Percentiles rank a stretch among this genome's conserved stretches.
These are phyloP conservation scores for Tonatia bakeri DNA, from an alignment of 2,113 vertebrate species.

Conservation along the genomic window DNA sequence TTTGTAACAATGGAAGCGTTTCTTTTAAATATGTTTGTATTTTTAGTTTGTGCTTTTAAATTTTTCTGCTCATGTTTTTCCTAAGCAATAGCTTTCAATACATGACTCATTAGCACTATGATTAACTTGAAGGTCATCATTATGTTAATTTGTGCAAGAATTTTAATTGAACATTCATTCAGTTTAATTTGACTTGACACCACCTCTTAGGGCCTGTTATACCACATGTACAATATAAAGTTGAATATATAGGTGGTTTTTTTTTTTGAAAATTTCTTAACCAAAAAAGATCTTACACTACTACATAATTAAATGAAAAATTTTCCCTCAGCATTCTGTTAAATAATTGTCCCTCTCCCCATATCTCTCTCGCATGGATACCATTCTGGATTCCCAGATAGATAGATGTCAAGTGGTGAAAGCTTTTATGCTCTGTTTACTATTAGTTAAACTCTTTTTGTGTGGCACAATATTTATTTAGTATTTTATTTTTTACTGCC, in stretches of 20 bases:
- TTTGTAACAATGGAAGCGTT: not conserved
- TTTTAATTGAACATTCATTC: slow-evolving; percentile 14
- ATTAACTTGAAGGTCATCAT: not conserved
- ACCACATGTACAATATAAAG: not conserved
- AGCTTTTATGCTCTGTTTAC: not conserved
- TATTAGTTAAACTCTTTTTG: slow-evolving; percentile 14
- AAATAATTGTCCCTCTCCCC: not conserved
- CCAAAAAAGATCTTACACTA: not conserved
- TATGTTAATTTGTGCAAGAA: slow-evolving; percentile 20
- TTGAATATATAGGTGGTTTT: not conserved
- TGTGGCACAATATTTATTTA: not conserved
- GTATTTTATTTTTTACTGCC: not conserved
- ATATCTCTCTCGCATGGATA: not conserved
- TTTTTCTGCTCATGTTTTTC: not conserved
- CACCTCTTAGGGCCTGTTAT: not conserved
- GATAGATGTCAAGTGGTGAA: not conserved
- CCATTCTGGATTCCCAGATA: not conserved
- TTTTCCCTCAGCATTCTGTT: not conserved
- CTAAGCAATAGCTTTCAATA: not conserved
- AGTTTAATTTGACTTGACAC: not conserved
- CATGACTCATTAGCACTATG: not conserved
- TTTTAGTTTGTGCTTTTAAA: not conserved
- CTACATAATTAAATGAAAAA: slow-evolving; percentile 8
- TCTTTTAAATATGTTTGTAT: not conserved
- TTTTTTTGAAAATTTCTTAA: not conserved